Conservation (phyloP, 2,797 vertebrate genomes). For the Enteromius treurensis region DNA sequence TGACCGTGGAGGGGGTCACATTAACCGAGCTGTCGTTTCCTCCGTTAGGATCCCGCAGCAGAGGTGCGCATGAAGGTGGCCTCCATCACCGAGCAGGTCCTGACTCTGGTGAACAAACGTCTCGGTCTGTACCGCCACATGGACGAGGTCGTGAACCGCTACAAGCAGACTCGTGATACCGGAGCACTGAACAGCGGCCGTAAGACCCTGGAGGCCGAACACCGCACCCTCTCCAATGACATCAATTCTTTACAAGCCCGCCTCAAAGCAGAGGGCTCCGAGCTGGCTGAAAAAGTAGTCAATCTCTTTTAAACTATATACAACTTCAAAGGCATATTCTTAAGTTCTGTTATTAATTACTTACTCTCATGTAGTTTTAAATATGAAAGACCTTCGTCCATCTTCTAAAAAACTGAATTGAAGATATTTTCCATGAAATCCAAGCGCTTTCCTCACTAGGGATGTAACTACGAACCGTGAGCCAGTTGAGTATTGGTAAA, state of each 20-base stretch:
- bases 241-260: conserved; percentile 89
- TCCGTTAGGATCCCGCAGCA: conserved; percentile 89
- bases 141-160: conserved; percentile 95
- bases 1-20: not conserved
- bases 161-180: conserved; percentile 93
- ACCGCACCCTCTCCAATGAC: conserved; percentile 89
- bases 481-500: too few relatives aligned
- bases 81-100: conserved; percentile 96
- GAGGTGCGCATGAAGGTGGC: conserved; percentile 99
- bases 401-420: too few relatives aligned
- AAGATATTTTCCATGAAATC: too few relatives aligned
- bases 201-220: conserved; percentile 91
- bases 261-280: conserved; percentile 94
- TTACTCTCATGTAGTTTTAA: too few relatives aligned
- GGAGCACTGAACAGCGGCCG: conserved; percentile 91
- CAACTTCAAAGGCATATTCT: too few relatives aligned
- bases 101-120: conserved; percentile 95
- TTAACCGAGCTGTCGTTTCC: not conserved
- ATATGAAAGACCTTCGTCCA: too few relatives aligned
- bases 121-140: conserved; percentile 95
- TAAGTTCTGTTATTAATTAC: too few relatives aligned
- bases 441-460: too few relatives aligned
- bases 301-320: not conserved
- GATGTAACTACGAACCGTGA: too few relatives aligned
- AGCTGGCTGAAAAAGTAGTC: conserved; percentile 91